Conservation (phyloP, 2,113 vertebrate species). For the Okapia johnstoni region DNA sequence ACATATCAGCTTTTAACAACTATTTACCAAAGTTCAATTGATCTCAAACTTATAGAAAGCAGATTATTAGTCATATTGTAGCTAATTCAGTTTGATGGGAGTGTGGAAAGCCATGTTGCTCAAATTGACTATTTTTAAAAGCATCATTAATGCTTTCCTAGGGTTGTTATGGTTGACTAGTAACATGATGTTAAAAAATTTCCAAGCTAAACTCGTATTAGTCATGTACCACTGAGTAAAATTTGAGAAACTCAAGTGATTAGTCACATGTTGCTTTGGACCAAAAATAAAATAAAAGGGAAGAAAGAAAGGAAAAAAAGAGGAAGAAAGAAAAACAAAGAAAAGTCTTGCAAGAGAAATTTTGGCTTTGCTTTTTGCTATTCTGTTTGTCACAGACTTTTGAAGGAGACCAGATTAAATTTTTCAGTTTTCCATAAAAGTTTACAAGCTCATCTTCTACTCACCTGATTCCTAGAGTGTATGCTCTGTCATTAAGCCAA, state of each 20-base stretch:
- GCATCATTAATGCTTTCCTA: neutral
- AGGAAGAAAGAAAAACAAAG: neutral
- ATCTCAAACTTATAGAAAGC: neutral
- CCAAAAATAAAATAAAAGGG: too few relatives aligned
- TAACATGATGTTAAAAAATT: neutral
- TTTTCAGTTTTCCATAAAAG: neutral
- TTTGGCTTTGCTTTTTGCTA: neutral
- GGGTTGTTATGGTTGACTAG: neutral
- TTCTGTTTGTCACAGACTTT: neutral
- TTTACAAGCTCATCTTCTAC: neutral
- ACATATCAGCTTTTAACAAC: neutral
- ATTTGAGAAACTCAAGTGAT: neutral
- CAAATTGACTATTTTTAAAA: neutral
- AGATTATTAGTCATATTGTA: neutral
- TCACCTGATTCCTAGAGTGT: neutral
- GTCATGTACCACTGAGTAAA: neutral
- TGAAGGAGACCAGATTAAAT: neutral
- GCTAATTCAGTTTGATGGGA: neutral
- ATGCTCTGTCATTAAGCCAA: neutral
- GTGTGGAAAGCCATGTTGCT: neutral
- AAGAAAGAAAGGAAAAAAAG: neutral
- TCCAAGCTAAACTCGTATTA: neutral
- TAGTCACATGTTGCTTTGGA: neutral
- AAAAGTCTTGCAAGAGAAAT: neutral
- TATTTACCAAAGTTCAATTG: neutral